These are phyloP conservation scores for Lymantria dispar DNA, from an alignment of 2,888 invertebrate genomes.

Conservation along the genomic window DNA sequence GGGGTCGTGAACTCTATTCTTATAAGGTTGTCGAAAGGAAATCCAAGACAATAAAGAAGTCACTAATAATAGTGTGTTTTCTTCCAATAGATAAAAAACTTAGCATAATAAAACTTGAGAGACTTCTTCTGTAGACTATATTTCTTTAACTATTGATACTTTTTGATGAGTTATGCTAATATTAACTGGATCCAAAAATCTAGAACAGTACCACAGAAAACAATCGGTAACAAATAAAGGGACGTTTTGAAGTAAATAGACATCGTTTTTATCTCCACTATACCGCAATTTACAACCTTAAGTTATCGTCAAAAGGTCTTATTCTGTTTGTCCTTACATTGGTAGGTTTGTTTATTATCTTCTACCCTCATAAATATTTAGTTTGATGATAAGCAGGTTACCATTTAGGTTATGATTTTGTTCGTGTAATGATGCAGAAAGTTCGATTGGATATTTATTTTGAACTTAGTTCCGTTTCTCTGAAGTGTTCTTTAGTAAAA, in stretches of 20 bases:
- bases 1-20: no score
- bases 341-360: conserved; percentile 20
- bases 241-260: conserved; percentile 16
- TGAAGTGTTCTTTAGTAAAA: no score
- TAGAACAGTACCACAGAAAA: neutral
- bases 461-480: neutral
- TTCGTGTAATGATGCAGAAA: conserved; percentile 48
- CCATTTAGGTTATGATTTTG: conserved; percentile 51
- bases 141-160: no score
- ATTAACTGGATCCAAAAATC: no score
- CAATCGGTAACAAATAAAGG: conserved; percentile 41
- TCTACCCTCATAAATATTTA: conserved; percentile 49
- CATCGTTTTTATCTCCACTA: conserved; percentile 21
- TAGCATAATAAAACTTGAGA: no score
- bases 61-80: no score
- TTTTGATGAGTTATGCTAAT: no score
- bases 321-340: conserved; percentile 7
- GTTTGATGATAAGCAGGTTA: conserved; percentile 36
- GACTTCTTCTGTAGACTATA: no score
- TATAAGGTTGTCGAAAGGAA: no score
- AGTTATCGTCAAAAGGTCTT: conserved; percentile 2
- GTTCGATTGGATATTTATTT: conserved; percentile 31
- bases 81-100: no score
- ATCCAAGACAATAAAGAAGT: no score
- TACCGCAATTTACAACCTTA: conserved; percentile 1